Conservation (phyloP, 2,888 invertebrate genomes). For the Globia sparganii region DNA sequence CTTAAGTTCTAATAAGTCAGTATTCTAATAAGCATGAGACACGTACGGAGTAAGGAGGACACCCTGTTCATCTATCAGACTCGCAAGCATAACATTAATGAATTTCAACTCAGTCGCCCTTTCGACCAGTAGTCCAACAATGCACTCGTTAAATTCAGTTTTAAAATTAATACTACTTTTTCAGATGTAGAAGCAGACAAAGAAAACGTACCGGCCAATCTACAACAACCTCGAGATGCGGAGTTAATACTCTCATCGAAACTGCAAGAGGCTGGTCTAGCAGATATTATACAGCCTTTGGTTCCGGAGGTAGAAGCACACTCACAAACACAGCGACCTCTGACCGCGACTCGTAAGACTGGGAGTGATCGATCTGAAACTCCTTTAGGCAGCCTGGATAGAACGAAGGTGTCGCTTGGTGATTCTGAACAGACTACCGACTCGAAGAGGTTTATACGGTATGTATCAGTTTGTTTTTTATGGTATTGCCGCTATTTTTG, state of each 20-base stretch:
- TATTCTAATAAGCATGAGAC: too few species aligned
- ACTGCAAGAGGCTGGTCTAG: conserved; percentile 78
- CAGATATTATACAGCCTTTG: conserved; percentile 68
- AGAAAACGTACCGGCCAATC: conserved; percentile 77
- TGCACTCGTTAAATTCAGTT: neutral
- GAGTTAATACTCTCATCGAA: conserved; percentile 72
- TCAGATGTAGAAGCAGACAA: conserved; percentile 72
- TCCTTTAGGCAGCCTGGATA: conserved; percentile 83
- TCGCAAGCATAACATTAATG: neutral
- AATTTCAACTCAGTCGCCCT: neutral
- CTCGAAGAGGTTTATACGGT: conserved; percentile 81
- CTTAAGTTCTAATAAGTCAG: too few species aligned
- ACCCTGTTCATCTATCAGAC: neutral
- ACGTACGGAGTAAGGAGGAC: neutral
- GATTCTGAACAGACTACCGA: conserved; percentile 83
- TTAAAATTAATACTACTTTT: neutral
- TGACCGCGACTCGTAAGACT: conserved; percentile 37
- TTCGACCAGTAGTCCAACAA: neutral
- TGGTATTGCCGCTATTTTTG: neutral
- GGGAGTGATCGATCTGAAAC: conserved; percentile 78
- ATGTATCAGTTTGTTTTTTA: conserved; percentile 37
- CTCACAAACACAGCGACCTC: conserved; percentile 35
- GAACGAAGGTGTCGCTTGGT: conserved; percentile 85
- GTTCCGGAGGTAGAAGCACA: conserved; percentile 21
- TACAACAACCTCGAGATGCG: conserved; percentile 58